Evolutionary conservation across 1,140 invertebrate genomes (phyloP).

Genomic region (Leptinotarsa undecemlineata): DNA sequence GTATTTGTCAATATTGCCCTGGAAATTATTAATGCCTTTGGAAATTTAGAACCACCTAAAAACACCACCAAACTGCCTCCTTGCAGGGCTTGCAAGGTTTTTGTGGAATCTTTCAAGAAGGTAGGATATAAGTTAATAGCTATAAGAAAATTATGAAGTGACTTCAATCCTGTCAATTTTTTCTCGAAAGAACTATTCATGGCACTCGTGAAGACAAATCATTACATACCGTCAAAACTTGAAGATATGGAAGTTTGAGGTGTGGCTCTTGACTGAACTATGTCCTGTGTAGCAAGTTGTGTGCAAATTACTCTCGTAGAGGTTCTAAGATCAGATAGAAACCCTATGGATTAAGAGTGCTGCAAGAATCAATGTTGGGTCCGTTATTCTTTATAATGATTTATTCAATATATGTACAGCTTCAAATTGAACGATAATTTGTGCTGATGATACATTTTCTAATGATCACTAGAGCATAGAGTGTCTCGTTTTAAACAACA

Average conservation of each 20-base stretch:
- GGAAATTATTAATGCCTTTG: conserved; percentile 3
- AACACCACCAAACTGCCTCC: conserved; percentile 55
- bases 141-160: not conserved
- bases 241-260: not conserved
- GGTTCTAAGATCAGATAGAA: no score
- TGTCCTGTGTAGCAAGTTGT: no score
- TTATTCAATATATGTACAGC: no score
- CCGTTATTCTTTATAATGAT: no score
- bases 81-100: conserved; percentile 79
- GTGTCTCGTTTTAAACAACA: no score
- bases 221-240: not conserved
- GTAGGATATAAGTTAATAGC: conserved; percentile 54
- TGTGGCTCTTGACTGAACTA: no score
- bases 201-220: not conserved
- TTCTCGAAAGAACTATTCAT: not conserved
- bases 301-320: no score
- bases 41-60: conserved; percentile 15
- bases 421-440: no score
- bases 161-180: not conserved
- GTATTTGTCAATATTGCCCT: conserved; percentile 7
- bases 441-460: no score
- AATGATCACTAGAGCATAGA: no score
- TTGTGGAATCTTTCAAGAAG: conserved; percentile 81
- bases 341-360: no score
- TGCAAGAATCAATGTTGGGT: no score